Evolutionary conservation across 2,888 invertebrate genomes (phyloP), one percentile per base, ranked within the genome.

Genomic region (Antheraea assamensis): DNA sequence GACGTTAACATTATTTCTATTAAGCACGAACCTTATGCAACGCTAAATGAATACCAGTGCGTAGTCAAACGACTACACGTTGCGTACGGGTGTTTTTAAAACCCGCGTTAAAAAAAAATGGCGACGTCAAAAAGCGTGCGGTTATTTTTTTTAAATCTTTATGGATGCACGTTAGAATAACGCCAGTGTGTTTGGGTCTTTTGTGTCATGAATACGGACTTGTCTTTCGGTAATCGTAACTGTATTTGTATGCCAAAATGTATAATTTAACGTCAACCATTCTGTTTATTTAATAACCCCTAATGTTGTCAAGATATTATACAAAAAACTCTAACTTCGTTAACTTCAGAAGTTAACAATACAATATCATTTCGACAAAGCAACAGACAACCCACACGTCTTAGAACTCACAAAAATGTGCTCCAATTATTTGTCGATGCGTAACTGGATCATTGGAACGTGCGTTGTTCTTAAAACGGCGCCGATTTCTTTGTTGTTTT

Each of bases 401-500:
- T 75, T 27, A 73, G 71, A 71, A 74, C 64, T 74, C 58, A 47
- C 73, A 74, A 75, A 76, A 72, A 74, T 78, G 72, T 71, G 61
- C 74, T 74, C 66, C 74, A 71, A 64, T 68, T 74, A 72, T 71
- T 72, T 76, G 74, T 76, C 76, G 70, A 58, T 64, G 71, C 70
- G 76, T 78, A 82, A 83, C 77, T 82, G 78, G 82, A 81, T 82
- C 80, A 84, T 77, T 83, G 77, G 85, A 77, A 76, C 83, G 78
- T 78, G 78, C 79, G 61, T 75, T 76, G 72, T 76, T 80, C 74
- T 77, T 75, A 78, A 82, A 80, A 76, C 75, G 71, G 76, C 78
- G 75, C 75, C 72, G 73, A 77, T 73, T 74, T 76, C 78, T 81
- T 79, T 78, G 84, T 83, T 84, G 82, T 85, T 84, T 85, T 84